A percentile compares a stretch with the other conserved stretches of the same genome.
Conservation (phyloP, 2,888 invertebrate genomes). For the Tillus elongatus region DNA sequence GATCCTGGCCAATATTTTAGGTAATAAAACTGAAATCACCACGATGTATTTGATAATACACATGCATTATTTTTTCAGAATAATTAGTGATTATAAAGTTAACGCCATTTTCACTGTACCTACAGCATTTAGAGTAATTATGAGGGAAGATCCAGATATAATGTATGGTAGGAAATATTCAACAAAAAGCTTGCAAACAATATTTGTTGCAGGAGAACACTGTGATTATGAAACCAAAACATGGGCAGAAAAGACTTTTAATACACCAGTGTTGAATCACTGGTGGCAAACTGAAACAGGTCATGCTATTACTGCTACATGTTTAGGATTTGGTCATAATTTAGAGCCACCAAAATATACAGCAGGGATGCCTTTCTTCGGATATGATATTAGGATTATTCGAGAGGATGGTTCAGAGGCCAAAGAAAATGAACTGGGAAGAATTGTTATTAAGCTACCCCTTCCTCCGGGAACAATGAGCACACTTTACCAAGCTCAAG, state of each 20-base stretch:
- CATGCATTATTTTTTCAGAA: slow-evolving; percentile 50
- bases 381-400: slow-evolving; percentile 72
- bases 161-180: slow-evolving; percentile 60
- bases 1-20: slow-evolving; percentile 87
- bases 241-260: slow-evolving; percentile 64
- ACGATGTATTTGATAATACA: too few relatives aligned
- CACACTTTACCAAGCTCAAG: slow-evolving; percentile 72
- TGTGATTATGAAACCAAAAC: slow-evolving; percentile 82
- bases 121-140: slow-evolving; percentile 78
- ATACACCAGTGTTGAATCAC: slow-evolving; percentile 75
- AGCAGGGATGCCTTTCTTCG: slow-evolving; percentile 81
- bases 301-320: slow-evolving; percentile 78
- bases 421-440: slow-evolving; percentile 63
- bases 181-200: slow-evolving; percentile 56
- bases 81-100: slow-evolving; percentile 80
- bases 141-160: slow-evolving; percentile 69
- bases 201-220: slow-evolving; percentile 87
- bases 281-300: slow-evolving; percentile 99
- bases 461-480: slow-evolving; percentile 83
- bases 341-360: slow-evolving; percentile 61
- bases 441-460: slow-evolving; percentile 75
- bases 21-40: slow-evolving; percentile 46
- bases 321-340: slow-evolving; percentile 65
- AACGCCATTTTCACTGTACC: slow-evolving; percentile 83
- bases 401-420: slow-evolving; percentile 62